Evolutionary conservation across 64 coral and sea anemone genomes (phyloP).

Genomic region (Montipora efflorescens): DNA sequence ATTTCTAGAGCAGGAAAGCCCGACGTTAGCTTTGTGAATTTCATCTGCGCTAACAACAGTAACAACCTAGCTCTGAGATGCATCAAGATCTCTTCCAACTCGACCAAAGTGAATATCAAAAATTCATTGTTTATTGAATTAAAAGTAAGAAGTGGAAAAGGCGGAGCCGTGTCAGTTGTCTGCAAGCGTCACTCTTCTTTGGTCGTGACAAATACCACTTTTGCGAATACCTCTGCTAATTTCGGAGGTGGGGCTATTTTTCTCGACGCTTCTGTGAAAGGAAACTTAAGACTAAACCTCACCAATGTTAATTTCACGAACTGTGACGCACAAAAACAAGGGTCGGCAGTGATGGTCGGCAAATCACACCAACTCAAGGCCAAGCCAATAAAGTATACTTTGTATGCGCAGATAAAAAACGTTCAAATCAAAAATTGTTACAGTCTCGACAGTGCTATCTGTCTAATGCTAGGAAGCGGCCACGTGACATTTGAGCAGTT

Average conservation of each 20-base stretch:
- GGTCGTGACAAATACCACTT: neutral
- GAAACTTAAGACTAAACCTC: neutral
- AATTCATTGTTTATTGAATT: constrained; percentile 23
- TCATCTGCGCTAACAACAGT: constrained; percentile 32
- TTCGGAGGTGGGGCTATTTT: neutral
- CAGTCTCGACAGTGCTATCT: neutral
- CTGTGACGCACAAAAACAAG: neutral
- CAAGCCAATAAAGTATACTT: neutral
- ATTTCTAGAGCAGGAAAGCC: neutral
- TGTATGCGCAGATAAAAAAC: constrained; percentile 15
- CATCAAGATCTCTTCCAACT: neutral
- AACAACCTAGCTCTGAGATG: constrained; percentile 12
- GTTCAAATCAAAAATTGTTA: neutral
- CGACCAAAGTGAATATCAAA: neutral
- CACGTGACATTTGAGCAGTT: neutral
- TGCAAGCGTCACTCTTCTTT: neutral
- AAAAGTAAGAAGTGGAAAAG: neutral
- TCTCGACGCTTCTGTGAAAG: neutral
- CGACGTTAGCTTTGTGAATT: neutral
- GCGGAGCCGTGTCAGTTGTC: neutral
- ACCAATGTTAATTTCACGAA: constrained; percentile 19
- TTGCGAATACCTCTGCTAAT: neutral
- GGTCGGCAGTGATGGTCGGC: constrained; percentile 4
- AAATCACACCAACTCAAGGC: neutral
- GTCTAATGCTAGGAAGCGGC: neutral